Base-by-base conservation (phyloP, 2,888 invertebrate species). In the Epinotia nisella region DNA sequence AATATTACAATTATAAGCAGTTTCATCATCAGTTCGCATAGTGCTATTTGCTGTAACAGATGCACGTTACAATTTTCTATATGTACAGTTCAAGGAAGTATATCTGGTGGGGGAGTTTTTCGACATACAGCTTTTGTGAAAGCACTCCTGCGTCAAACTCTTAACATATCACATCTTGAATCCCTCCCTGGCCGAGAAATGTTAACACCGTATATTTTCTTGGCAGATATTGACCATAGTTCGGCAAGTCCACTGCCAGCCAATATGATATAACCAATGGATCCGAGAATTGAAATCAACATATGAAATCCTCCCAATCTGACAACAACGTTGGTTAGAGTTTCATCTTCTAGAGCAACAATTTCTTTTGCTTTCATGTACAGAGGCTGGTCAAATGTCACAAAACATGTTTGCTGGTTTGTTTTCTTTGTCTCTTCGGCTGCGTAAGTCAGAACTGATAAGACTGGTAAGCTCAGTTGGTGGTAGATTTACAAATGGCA, bases 1-100 rank as follows among this genome's bases (percentile, higher is more conserved):
- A 74, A 67, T 74, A 75, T 74, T 74, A 21, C 13, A 74, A 74
- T 74, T 74, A 75, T 59, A 75, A 74, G n/a, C 51, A 67, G 17
- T 70, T 62, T 70, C 73, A n/a, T n/a, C n/a, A n/a, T n/a, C n/a
- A n/a, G n/a, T 17, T 64, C 74, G 70, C 66, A 74, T 70, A 39
- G 61, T 75, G 11, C 58, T 74, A 71, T 68, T 74, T 5, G 70
- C 70, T 53, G 53, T 74, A 68, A 58, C 53, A 51, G 71, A 74
- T 21, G 68, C 67, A 67, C 41, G 58, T 1, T 74, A 74, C 64
- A 72, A 69, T 69, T 66, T 75, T 66, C 5, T 70, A n/a, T 75
- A 72, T 61, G 72, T 71, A 35, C 56, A 62, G 65, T 66, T 21
- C 67, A 70, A 49, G 70, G 59, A 66, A 66, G 66, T 21, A 66